phyloP scores from a whole-genome alignment of 2,113 vertebrate genomes.

The Terrapene triunguis region DNA sequence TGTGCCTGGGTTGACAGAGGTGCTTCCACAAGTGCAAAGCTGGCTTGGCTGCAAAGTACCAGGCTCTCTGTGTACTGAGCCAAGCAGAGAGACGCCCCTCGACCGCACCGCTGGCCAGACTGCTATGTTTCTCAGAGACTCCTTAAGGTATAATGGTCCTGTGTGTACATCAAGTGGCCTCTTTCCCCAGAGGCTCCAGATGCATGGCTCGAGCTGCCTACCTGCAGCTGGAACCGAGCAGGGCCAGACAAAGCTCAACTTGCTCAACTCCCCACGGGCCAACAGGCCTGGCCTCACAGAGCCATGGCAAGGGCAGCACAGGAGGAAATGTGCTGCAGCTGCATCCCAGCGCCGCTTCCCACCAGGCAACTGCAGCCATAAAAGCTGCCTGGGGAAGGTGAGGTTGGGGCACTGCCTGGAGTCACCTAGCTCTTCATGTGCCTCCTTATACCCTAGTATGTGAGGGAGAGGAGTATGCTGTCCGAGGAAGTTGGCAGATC shows the following conservation, averaged over 20 bases:
- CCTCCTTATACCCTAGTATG: background rate
- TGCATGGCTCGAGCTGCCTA: background rate
- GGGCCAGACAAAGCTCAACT: background rate
- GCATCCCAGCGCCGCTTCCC: background rate
- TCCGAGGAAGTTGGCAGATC: background rate
- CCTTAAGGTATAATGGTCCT: slow-evolving; percentile 76
- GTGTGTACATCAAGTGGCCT: slow-evolving; percentile 66
- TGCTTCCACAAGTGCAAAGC: no score
- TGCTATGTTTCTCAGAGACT: slow-evolving; percentile 82
- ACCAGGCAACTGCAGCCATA: no score
- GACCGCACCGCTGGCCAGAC: fast-evolving
- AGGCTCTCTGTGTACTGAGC: background rate
- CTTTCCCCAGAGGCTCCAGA: background rate
- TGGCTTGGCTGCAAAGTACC: background rate
- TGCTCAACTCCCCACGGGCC: background rate
- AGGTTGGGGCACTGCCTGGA: no score
- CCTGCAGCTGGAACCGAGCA: slow-evolving; percentile 1
- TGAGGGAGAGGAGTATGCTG: background rate
- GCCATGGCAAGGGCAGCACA: background rate
- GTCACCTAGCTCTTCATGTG: background rate
- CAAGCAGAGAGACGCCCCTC: background rate
- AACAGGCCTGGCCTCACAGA: background rate
- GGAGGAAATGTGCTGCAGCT: background rate
- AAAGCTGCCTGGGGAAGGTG: background rate
- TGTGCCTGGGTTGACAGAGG: no score